A percentile compares a stretch with the other conserved stretches of the same genome.
Evolutionary conservation across 2,113 vertebrate species (phyloP).

Genomic region (Fregata magnificens): DNA sequence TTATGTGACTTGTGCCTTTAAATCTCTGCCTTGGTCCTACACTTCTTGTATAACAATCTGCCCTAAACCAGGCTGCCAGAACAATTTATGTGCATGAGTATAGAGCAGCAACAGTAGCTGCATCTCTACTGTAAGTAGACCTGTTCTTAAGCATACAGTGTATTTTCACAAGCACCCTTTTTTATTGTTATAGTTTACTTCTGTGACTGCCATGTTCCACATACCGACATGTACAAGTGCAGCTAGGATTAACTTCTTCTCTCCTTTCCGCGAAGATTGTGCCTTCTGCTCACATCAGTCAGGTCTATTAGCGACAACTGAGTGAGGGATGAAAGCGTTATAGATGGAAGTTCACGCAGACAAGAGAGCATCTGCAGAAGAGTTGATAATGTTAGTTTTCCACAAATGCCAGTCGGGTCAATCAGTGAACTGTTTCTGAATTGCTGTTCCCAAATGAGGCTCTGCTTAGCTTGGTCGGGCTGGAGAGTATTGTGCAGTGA

Average conservation of each 20-base stretch:
- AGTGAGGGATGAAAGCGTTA: not conserved
- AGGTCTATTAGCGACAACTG: rapidly evolving
- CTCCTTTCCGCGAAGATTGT: not conserved
- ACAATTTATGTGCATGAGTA: rapidly evolving
- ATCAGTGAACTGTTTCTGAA: not conserved
- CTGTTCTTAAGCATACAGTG: not conserved
- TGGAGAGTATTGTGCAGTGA: rapidly evolving
- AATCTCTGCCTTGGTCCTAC: no score
- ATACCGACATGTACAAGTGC: rapidly evolving
- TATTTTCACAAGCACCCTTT: not conserved
- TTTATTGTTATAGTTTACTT: not conserved
- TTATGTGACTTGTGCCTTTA: rapidly evolving
- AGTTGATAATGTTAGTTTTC: not conserved
- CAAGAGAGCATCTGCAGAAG: not conserved
- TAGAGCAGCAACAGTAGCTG: not conserved
- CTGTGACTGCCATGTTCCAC: not conserved
- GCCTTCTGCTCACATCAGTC: not conserved
- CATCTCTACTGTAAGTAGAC: not conserved
- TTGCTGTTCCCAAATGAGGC: not conserved
- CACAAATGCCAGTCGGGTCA: not conserved
- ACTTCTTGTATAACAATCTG: rapidly evolving
- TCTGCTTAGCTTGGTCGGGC: not conserved
- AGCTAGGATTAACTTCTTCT: not conserved
- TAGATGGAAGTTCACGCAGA: not conserved
- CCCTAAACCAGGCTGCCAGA: not conserved